Evolutionary conservation across 2,888 invertebrate genomes (phyloP), one percentile per base, ranked within the genome.

Genomic region (Nymphalis c-album): DNA sequence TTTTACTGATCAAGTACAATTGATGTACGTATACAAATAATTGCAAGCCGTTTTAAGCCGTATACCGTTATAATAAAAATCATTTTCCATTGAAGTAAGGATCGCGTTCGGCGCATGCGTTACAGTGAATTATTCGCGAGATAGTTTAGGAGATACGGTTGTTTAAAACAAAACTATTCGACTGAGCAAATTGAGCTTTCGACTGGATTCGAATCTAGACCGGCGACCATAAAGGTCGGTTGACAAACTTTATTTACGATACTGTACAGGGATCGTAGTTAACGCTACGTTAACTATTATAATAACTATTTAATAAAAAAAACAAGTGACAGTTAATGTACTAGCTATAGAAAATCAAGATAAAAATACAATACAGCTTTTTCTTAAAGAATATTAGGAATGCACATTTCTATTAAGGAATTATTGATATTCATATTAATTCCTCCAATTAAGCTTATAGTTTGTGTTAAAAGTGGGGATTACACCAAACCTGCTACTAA

Each of bases 91-190:
- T 66, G 67, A 40, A 64, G 68, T 68, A 64, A 67, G 18, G 17
- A 60, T 63, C 75, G 71, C 75, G 64, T 67, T 65, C 74, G 75
- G 75, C 78, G 75, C 74, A 74, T 71, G 79, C 76, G 78, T 72
- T 71, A 75, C 77, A 80, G 80, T 84, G 87, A 87, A 87, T 88
- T 86, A 87, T 89, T 89, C 83, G 75, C 79, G 76, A 86, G 90
- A 91, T 91, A 88, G 86, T 85, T 84, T 79, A 79, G 78, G 80
- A 87, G 90, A 90, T 89, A 87, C 80, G 82, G 79, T 80, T 84
- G 85, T 84, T 81, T 78, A 80, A 79, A 87, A 85, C 83, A 85
- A 87, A 87, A 88, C 83, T 84, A 87, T 85, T 83, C 85, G 83
- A 85, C 84, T 82, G 82, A 87, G 85, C 87, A 87, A 86, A 85